Base-by-base conservation (phyloP, 1,140 invertebrate genomes). In the Heterodera schachtii region DNA sequence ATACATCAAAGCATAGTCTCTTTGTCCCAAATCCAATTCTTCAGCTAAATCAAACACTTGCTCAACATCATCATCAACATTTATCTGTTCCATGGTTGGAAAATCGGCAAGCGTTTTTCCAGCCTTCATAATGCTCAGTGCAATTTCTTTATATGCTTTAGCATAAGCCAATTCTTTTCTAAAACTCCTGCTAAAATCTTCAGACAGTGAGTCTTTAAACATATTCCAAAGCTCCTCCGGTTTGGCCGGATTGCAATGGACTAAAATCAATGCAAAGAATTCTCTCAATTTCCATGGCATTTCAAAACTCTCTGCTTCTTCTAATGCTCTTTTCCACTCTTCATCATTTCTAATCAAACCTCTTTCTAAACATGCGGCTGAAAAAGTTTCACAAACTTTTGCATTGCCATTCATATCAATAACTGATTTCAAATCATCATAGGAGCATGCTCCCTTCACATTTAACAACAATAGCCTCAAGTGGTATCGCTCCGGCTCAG, bases 141-240 rank as follows among this genome's bases (percentile, higher is more conserved):
- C 73, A 16, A 81, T 81, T 19, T 52, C 49, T 60, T 11, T 43
- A 41, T 79, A 81, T 44, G n/a, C n/a, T n/a, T n/a, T n/a, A n/a
- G n/a, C n/a, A n/a, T n/a, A n/a, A n/a, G n/a, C n/a, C n/a, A n/a
- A 7, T 52, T 21, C 31, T 43, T 78, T 49, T n/a, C 49, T 71
- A 67, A 77, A 46, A 19, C 73, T 80, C 76, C 44, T 75, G n/a
- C 19, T 74, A 71, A 43, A 82, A 82, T 82, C 81, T 52, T 82
- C 81, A 3, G 80, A 83, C 73, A 83, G 76, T 6, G 44, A 44
- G 2, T 82, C 64, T 43, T 76, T 75, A 44, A 83, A 83, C 57
- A 52, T n/a, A 13, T 57, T n/a, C 52, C 73, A 83, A 41, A 83
- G 73, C 11, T 83, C 73, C 21, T n/a, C 41, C 4, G 81, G 81